Base-by-base conservation (phyloP, 1,140 invertebrate genomes). In the Oryctes rhinoceros region DNA sequence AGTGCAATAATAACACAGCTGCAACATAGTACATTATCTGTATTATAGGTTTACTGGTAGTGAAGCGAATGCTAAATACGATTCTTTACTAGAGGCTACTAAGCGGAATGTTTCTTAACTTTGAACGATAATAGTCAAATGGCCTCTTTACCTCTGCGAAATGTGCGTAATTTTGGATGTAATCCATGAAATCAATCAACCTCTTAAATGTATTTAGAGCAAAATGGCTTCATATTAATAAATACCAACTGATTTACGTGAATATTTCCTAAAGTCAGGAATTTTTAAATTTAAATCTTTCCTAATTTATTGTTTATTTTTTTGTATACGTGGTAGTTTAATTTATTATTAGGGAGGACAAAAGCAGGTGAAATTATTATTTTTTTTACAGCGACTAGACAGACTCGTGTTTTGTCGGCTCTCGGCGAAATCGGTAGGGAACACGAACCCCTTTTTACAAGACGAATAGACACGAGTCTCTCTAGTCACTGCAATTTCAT, bases 101-200 rank as follows among this genome's bases (percentile, higher is more conserved):
- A 35, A 71, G 24, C 11, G 65, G n/a, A 24, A 71, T 71, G 35
- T 30, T 59, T 18, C 15, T 35, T 71, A 44, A 30, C 24, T 71
- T 37, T 35, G 4, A 30, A 71, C 13, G 65, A 5, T 1, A 24
- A 71, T n/a, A 3, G 35, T 71, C 13, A 13, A 13, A 1, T 35
- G 11, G 11, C 1, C 11, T 37, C 24, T 35, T 71, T 71, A 71
- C 65, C 65, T 71, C 35, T 5, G 20, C 65, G 24, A 71, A 71
- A 71, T 37, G 65, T 30, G 65, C 37, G 65, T 71, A 71, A 71
- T 71, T 71, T 71, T 71, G 65, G 65, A 35, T 71, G 20, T 35
- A 35, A 76, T 76, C 75, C 75, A 76, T 76, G 75, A 47, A 76
- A 76, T 76, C 75, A 76, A 76, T 76, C 75, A 76, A 47, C 44